These are phyloP conservation scores for Mandrillus leucophaeus DNA, from an alignment of 2,113 vertebrate genomes.

Conservation along the genomic window DNA sequence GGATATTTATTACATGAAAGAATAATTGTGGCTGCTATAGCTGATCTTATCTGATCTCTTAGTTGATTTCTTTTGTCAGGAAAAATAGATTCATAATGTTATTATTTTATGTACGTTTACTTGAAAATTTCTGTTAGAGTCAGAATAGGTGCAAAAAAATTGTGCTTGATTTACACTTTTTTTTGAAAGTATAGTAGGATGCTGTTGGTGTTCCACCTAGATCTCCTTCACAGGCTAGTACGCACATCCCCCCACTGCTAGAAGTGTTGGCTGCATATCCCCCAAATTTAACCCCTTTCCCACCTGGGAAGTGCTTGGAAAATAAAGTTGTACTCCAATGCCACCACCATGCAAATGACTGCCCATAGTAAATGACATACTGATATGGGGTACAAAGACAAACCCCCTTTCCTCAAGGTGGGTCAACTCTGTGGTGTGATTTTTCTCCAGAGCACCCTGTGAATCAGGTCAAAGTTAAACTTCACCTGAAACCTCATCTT, in stretches of 20 bases:
- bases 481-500: background rate
- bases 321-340: background rate
- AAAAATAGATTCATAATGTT: background rate
- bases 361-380: background rate
- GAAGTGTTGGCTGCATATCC: background rate
- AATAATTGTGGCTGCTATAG: background rate
- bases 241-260: background rate
- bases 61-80: background rate
- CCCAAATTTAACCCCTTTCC: fast-evolving
- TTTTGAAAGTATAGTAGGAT: background rate
- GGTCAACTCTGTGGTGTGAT: too few species aligned
- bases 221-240: background rate
- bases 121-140: background rate
- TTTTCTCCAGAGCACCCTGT: background rate
- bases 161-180: background rate
- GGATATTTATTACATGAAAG: background rate
- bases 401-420: background rate
- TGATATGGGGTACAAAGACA: background rate
- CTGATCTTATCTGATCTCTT: background rate
- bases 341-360: background rate
- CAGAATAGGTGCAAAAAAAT: background rate
- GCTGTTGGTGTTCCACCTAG: background rate
- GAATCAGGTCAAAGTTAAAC: background rate
- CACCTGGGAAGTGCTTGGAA: background rate
- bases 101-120: background rate